Conservation (phyloP, 1,140 invertebrate genomes). For the Sesamia nonagrioides region DNA sequence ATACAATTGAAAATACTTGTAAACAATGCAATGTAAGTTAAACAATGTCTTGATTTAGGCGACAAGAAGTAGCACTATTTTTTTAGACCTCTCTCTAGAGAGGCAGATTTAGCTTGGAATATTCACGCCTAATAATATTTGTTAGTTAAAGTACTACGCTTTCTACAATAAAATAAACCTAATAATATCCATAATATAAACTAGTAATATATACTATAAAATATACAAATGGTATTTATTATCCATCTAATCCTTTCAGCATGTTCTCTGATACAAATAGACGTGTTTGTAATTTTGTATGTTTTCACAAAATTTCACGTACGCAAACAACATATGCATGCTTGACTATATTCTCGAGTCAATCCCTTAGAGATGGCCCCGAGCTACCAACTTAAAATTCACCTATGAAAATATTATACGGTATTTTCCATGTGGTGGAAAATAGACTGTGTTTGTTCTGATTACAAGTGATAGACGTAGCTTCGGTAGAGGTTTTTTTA, state of each 20-base stretch:
- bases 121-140: too few relatives aligned
- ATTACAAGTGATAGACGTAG: slow-evolving; percentile 11
- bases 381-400: slow-evolving; percentile 26
- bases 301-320: slow-evolving; percentile 43
- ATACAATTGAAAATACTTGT: too few relatives aligned
- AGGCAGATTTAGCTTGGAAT: too few relatives aligned
- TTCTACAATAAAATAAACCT: too few relatives aligned
- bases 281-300: slow-evolving; percentile 13
- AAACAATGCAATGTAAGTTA: too few relatives aligned
- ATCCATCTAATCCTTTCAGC: background rate
- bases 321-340: slow-evolving; percentile 45
- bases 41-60: too few relatives aligned
- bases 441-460: background rate
- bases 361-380: slow-evolving; percentile 21
- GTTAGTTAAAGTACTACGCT: too few relatives aligned
- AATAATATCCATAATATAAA: too few relatives aligned
- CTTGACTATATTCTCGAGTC: slow-evolving; percentile 13
- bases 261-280: background rate
- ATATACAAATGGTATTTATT: background rate
- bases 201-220: too few relatives aligned
- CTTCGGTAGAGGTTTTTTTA: background rate
- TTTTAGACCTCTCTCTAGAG: too few relatives aligned
- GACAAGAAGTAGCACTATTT: too few relatives aligned
- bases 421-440: slow-evolving; percentile 15
- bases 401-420: slow-evolving; percentile 43